Conservation (phyloP, 2,888 invertebrate genomes). For the Himalopsyche anomala region DNA sequence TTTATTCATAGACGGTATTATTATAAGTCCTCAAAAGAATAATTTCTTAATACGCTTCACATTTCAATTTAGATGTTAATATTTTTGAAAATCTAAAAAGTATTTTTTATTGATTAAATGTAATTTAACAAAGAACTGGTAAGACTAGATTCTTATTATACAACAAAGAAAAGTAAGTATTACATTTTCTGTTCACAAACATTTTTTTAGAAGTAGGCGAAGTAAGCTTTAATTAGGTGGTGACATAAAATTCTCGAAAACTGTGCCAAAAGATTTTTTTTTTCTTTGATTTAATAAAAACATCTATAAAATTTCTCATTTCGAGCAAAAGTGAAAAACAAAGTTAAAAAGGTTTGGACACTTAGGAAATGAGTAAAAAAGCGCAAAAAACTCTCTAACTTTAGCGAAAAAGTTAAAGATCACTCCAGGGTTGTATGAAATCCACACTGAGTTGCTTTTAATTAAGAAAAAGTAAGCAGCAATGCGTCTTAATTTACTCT, state of each 20-base stretch:
- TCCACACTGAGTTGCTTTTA: constrained; percentile 51
- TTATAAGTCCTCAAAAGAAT: too few species aligned
- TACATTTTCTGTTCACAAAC: too few species aligned
- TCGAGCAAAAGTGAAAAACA: constrained; percentile 1
- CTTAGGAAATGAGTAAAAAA: constrained; percentile 20
- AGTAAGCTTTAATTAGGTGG: background rate
- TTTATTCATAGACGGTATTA: too few species aligned
- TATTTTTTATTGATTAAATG: too few species aligned
- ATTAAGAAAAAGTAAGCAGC: constrained; percentile 57
- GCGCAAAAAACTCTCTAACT: background rate
- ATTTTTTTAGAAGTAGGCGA: background rate
- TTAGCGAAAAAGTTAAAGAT: constrained; percentile 49
- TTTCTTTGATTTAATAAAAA: constrained; percentile 22
- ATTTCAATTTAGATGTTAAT: too few species aligned
- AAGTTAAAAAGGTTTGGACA: constrained; percentile 26
- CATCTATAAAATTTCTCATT: constrained; percentile 18
- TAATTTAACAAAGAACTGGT: too few species aligned
- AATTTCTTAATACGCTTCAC: too few species aligned
- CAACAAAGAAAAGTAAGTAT: too few species aligned
- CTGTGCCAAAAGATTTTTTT: background rate
- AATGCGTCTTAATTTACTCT: constrained; percentile 58
- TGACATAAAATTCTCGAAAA: background rate
- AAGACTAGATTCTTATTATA: too few species aligned
- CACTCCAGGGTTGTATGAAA: constrained; percentile 51
- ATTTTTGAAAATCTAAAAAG: too few species aligned